Conservation (phyloP, 2,888 invertebrate species). For the Eupithecia inturbata region DNA sequence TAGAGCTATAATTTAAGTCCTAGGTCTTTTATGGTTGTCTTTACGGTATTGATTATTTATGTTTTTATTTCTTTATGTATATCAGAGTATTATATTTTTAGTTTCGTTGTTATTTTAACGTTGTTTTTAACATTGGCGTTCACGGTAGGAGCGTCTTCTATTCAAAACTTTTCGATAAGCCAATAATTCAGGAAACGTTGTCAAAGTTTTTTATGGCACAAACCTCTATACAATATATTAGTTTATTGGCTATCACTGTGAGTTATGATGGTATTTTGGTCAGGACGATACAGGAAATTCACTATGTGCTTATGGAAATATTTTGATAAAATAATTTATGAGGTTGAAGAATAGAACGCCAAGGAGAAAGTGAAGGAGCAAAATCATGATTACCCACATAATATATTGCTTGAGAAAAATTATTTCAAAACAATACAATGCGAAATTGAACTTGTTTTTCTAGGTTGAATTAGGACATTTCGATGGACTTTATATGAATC, state of each 20-base stretch:
- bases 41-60: no score
- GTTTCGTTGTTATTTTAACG: background rate
- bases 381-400: background rate
- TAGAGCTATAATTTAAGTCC: background rate
- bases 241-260: slow-evolving; percentile 61
- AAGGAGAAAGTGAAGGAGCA: background rate
- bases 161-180: slow-evolving; percentile 21
- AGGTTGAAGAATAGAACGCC: background rate
- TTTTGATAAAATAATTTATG: slow-evolving; percentile 2
- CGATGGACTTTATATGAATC: background rate
- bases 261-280: slow-evolving; percentile 69
- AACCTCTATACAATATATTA: slow-evolving; percentile 65
- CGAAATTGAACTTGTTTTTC: background rate
- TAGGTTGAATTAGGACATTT: background rate
- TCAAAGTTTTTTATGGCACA: slow-evolving; percentile 73
- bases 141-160: background rate
- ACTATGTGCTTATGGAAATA: slow-evolving; percentile 18
- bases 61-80: background rate
- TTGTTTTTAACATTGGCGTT: background rate
- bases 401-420: background rate
- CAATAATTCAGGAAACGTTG: slow-evolving; percentile 44
- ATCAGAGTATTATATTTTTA: background rate
- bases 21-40: no score
- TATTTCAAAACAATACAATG: no score
- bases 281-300: slow-evolving; percentile 39